Conservation (phyloP, 1,140 invertebrate genomes). For the Trachymyrmex septentrionalis region DNA sequence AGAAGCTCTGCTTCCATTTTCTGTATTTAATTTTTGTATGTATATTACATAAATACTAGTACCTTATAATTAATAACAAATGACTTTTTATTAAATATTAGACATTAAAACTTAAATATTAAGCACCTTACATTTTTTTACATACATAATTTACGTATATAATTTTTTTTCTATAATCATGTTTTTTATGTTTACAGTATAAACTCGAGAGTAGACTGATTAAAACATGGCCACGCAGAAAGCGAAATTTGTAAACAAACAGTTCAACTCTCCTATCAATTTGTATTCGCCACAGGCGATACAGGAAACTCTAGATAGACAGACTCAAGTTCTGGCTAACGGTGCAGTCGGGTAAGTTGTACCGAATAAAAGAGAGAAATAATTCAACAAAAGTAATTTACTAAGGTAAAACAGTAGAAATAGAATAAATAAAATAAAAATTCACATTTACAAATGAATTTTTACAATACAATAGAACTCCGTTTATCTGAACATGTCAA, state of each 20-base stretch:
- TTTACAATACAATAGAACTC: too few relatives aligned
- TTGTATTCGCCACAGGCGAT: slow-evolving; percentile 94
- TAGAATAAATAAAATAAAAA: not conserved
- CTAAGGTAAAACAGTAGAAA: too few relatives aligned
- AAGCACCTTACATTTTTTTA: too few relatives aligned
- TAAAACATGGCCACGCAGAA: slow-evolving; percentile 77
- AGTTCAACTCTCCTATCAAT: slow-evolving; percentile 96
- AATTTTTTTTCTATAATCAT: not conserved
- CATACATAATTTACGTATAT: not conserved
- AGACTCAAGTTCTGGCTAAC: slow-evolving; percentile 92
- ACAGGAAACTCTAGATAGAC: slow-evolving; percentile 92
- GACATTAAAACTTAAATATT: not conserved
- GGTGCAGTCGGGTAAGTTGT: slow-evolving; percentile 90
- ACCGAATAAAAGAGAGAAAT: not conserved
- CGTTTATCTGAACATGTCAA: too few relatives aligned
- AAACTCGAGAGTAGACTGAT: not conserved
- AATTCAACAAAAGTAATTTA: too few relatives aligned
- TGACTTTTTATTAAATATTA: not conserved
- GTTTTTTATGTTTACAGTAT: slow-evolving; percentile 68
- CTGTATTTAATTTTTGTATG: not conserved
- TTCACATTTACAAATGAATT: not conserved
- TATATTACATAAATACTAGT: not conserved
- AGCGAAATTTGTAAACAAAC: slow-evolving; percentile 91
- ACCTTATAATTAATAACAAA: not conserved
- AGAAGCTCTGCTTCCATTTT: not conserved